Conservation (phyloP, 1,140 invertebrate genomes). For the Drosophila ananassae region DNA sequence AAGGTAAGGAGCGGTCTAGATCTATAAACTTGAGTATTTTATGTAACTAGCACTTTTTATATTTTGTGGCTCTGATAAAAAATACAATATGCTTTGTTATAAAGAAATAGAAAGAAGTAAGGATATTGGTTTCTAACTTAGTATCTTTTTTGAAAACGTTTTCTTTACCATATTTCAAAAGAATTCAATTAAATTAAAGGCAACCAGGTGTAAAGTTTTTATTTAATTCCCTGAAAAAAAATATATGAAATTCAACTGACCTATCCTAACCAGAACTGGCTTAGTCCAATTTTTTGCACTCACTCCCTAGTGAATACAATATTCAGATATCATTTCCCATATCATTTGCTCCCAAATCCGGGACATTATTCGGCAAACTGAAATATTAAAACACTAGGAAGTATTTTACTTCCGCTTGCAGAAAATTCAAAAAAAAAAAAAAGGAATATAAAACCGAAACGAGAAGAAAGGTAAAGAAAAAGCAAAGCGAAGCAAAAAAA, state of each 20-base stretch:
- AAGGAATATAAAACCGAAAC: slow-evolving; percentile 9
- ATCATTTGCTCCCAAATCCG: slow-evolving; percentile 10
- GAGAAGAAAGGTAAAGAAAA: slow-evolving; percentile 1
- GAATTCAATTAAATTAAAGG: not conserved
- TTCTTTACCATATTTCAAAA: too few species aligned
- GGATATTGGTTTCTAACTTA: too few species aligned
- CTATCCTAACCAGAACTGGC: not conserved
- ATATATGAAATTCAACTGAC: not conserved
- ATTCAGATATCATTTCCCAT: slow-evolving; percentile 24
- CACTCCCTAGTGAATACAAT: not conserved
- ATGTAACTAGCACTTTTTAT: too few species aligned
- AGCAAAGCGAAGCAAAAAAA: slow-evolving; percentile 44
- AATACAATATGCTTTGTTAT: too few species aligned
- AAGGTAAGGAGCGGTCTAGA: not conserved
- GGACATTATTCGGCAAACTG: slow-evolving; percentile 38
- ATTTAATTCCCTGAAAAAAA: not conserved
- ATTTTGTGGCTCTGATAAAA: too few species aligned
- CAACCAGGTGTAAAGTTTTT: not conserved
- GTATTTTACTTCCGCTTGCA: slow-evolving; percentile 58
- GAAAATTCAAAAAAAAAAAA: slow-evolving; percentile 27
- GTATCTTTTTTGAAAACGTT: too few species aligned
- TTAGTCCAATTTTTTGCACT: slow-evolving; percentile 6
- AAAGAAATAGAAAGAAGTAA: too few species aligned
- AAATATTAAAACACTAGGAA: slow-evolving; percentile 47
- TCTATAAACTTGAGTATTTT: too few species aligned